Conservation (phyloP, 64 coral and sea anemone genomes). For the Pocillopora damicornis region DNA sequence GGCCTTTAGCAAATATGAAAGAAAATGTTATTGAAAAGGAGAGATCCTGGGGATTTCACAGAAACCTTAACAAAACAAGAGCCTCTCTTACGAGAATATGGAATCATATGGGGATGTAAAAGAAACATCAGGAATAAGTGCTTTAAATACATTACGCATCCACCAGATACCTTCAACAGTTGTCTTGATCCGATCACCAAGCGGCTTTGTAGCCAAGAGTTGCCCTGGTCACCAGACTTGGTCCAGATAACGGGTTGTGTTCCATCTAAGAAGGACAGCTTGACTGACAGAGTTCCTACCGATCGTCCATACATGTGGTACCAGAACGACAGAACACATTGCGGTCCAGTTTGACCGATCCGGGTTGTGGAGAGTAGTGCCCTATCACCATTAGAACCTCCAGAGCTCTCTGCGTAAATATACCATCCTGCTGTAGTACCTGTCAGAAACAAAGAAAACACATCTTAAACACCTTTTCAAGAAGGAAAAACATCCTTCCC, state of each 20-base stretch:
- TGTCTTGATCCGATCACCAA: conserved; percentile 80
- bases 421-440: conserved; percentile 82
- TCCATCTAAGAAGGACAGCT: conserved; percentile 61
- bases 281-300: conserved; percentile 74
- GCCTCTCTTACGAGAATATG: not conserved
- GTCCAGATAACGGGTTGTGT: conserved; percentile 62
- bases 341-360: conserved; percentile 81
- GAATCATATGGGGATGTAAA: not conserved
- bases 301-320: conserved; percentile 76
- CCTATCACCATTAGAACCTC: conserved; percentile 49
- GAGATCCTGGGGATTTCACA: too few species aligned
- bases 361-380: conserved; percentile 73
- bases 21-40: too few species aligned
- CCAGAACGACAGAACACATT: conserved; percentile 89
- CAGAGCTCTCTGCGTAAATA: conserved; percentile 82
- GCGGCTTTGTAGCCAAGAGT: conserved; percentile 47
- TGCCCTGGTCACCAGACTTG: conserved; percentile 71
- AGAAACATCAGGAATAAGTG: not conserved
- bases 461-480: not conserved
- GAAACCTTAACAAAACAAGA: too few species aligned
- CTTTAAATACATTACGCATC: not conserved
- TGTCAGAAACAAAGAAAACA: conserved; percentile 5
- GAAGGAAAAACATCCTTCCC: not conserved
- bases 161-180: conserved; percentile 64
- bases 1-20: too few species aligned